phyloP scores from a whole-genome alignment of 2,888 invertebrate species.

The Criorhina ranunculi region DNA sequence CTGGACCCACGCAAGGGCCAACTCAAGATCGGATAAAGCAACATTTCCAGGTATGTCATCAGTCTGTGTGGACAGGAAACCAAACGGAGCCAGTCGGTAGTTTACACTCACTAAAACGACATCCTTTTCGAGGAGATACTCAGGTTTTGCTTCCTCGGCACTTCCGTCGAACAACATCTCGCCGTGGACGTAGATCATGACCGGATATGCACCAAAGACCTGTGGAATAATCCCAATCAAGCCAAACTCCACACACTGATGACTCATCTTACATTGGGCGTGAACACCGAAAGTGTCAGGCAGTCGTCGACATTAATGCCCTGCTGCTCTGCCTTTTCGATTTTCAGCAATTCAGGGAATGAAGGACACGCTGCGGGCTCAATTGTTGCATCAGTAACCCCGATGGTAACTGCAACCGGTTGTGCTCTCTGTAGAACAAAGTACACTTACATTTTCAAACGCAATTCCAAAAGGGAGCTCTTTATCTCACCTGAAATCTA shows the following conservation, averaged over 20 bases:
- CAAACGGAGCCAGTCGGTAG: slow-evolving; percentile 85
- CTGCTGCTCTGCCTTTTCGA: slow-evolving; percentile 78
- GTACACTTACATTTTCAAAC: not conserved
- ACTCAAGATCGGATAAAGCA: slow-evolving; percentile 85
- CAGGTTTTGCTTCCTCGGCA: slow-evolving; percentile 83
- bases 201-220: slow-evolving; percentile 80
- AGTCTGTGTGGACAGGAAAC: slow-evolving; percentile 85
- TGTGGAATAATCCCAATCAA: slow-evolving; percentile 19
- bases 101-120: slow-evolving; percentile 85
- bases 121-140: slow-evolving; percentile 85
- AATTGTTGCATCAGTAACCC: slow-evolving; percentile 80
- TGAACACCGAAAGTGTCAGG: slow-evolving; percentile 81
- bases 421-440: slow-evolving; percentile 15
- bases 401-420: slow-evolving; percentile 23
- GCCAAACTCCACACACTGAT: not conserved
- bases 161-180: slow-evolving; percentile 84
- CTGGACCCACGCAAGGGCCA: slow-evolving; percentile 86
- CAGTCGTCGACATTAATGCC: slow-evolving; percentile 82
- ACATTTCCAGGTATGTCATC: slow-evolving; percentile 86
- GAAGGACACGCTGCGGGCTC: slow-evolving; percentile 81
- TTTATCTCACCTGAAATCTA: slow-evolving; percentile 80
- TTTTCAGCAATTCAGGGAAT: slow-evolving; percentile 80
- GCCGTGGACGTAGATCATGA: slow-evolving; percentile 85
- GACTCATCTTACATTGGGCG: slow-evolving; percentile 79
- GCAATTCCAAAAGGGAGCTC: not conserved